Evolutionary conservation across 2,113 vertebrate genomes (phyloP), one percentile per base, ranked within the genome.

Genomic region (Phrynosoma platyrhinos): DNA sequence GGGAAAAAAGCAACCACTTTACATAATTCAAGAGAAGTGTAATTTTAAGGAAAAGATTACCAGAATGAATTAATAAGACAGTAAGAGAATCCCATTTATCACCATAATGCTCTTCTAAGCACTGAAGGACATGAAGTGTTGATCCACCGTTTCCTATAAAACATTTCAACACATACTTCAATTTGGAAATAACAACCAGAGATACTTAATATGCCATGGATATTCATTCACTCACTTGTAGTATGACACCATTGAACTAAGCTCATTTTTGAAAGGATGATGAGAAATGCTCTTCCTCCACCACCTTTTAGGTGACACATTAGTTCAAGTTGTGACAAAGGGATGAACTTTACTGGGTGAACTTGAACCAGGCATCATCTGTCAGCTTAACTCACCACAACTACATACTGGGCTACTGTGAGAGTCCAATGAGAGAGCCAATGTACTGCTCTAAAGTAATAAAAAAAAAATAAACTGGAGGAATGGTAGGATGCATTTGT

Each of bases 121-220:
- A 93, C 75, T 47, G 96, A 85, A 99, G 97, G 20, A 95, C 95
- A 13, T 96, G 96, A 74, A 99, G 96, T 1, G 98, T 99, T 21
- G 98, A 99, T 83, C 99, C 98, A 88, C 99, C 99, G 79, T 99
- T 99, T 88, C 99, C 99, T 99, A 90, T 53, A 93, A 93, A 91
- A 36, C 0, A 78, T 20, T 36, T 89, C 2, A 87, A 32, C 23
- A 32, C 0, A n/a, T 90, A 74, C 76, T 47, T 86, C 79, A 80
- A 82, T 92, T 86, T 83, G 68, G 69, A 88, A 90, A 66, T 14
- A 21, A 74, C 7, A 66, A 0, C 1, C 69, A 10, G 0, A 6
- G 0, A 82, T 3, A 30, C 27, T 14, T 9, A 62, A 16, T 23
- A 64, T 0, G 6, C 8, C 62, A 42, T 21, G 27, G 12, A 5